Percentiles rank a stretch among this genome's conserved stretches.
phyloP scores from a whole-genome alignment of 1,140 invertebrate genomes.

The Colletes gigas region DNA sequence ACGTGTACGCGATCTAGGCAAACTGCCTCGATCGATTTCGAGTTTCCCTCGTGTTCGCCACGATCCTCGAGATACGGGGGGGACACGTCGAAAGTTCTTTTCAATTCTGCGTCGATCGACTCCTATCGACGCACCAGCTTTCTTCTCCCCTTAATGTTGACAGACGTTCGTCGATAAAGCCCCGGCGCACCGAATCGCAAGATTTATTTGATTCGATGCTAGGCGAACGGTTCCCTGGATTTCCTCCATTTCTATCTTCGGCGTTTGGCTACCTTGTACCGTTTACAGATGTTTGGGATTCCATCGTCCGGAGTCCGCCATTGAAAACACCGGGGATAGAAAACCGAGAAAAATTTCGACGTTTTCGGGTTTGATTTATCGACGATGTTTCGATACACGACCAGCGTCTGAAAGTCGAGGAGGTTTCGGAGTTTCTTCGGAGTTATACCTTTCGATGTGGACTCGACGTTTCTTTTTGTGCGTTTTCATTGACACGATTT shows the following conservation, averaged over 20 bases:
- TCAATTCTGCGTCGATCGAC: background rate
- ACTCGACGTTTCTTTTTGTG: no score
- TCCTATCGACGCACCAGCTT: background rate
- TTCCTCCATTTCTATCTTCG: background rate
- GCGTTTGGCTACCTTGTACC: background rate
- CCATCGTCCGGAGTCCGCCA: background rate
- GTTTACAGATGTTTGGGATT: background rate
- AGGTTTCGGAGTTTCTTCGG: no score
- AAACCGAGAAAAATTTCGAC: background rate
- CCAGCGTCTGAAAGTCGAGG: no score
- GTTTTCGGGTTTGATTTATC: background rate
- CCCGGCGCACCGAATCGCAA: background rate
- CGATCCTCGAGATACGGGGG: background rate
- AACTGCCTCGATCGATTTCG: slow-evolving; percentile 13
- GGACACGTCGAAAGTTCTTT: background rate
- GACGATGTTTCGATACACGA: background rate
- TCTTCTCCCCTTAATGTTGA: background rate
- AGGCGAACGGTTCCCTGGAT: background rate
- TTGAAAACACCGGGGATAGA: background rate
- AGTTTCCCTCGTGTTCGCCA: background rate
- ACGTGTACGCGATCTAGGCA: background rate
- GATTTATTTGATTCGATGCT: slow-evolving; percentile 12
- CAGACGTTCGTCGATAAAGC: background rate
- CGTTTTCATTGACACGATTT: no score
- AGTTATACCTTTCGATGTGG: no score